Evolutionary conservation across 2,888 invertebrate genomes (phyloP).

Genomic region (Deilephila elpenor): DNA sequence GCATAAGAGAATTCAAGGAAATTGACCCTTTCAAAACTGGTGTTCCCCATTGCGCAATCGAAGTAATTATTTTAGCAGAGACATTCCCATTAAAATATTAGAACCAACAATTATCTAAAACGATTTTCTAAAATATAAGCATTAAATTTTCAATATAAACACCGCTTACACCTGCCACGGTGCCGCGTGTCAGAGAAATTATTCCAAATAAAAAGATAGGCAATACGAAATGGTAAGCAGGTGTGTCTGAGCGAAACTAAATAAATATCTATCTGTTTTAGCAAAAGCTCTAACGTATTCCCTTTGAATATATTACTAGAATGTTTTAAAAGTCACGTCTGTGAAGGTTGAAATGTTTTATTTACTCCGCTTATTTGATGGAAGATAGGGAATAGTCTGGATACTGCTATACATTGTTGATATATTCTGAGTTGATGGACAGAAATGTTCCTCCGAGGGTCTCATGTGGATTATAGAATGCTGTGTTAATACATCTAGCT

Average conservation of each 20-base stretch:
- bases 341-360: neutral
- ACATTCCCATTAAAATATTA: neutral
- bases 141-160: slow-evolving; percentile 13
- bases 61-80: neutral
- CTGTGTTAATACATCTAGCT: too few relatives aligned
- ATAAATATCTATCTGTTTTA: slow-evolving; percentile 15
- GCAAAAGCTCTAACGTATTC: slow-evolving; percentile 22
- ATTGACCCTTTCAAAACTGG: neutral
- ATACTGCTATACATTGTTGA: too few relatives aligned
- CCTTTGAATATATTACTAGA: slow-evolving; percentile 12
- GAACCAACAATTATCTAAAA: slow-evolving; percentile 7
- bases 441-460: too few relatives aligned
- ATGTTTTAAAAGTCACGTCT: slow-evolving; percentile 11
- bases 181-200: slow-evolving; percentile 43
- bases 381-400: neutral
- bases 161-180: slow-evolving; percentile 26
- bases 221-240: slow-evolving; percentile 20
- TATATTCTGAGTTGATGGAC: too few relatives aligned
- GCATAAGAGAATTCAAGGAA: too few relatives aligned
- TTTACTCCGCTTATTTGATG: neutral
- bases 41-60: neutral
- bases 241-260: slow-evolving; percentile 5
- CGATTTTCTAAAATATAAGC: neutral
- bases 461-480: too few relatives aligned
- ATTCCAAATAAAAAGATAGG: slow-evolving; percentile 36